phyloP scores from a whole-genome alignment of 2,888 invertebrate species.

The Melolontha melolontha region DNA sequence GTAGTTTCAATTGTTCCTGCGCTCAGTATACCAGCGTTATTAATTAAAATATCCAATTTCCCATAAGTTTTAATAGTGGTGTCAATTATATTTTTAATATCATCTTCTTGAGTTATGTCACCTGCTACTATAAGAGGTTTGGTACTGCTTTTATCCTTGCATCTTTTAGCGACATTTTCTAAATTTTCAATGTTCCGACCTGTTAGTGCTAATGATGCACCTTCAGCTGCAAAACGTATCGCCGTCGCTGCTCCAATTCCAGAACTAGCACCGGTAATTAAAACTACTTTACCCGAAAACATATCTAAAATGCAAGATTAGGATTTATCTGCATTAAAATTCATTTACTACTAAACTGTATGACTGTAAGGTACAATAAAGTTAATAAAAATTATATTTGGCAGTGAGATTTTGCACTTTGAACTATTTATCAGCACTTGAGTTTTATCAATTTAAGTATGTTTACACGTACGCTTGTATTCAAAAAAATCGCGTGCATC shows the following conservation, averaged over 20 bases:
- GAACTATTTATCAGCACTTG: constrained; percentile 39
- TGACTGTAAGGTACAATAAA: neutral
- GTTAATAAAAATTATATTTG: neutral
- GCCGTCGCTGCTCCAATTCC: constrained; percentile 89
- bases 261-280: constrained; percentile 85
- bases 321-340: neutral
- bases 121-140: constrained; percentile 53
- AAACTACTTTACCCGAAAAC: constrained; percentile 77
- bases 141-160: constrained; percentile 59
- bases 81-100: constrained; percentile 61
- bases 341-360: neutral
- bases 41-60: constrained; percentile 64
- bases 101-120: constrained; percentile 60
- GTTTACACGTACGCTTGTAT: too few species aligned
- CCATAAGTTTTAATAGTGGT: constrained; percentile 61
- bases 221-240: constrained; percentile 78
- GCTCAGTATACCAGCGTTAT: constrained; percentile 70
- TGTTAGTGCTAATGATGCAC: constrained; percentile 79
- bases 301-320: neutral
- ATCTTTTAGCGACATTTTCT: constrained; percentile 71
- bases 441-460: too few species aligned
- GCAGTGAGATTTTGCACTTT: neutral
- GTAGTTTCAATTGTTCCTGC: constrained; percentile 60
- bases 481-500: too few species aligned
- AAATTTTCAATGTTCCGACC: constrained; percentile 80